A percentile compares a stretch with the other conserved stretches of the same genome.
Evolutionary conservation across 2,113 vertebrate species (phyloP).

Genomic region (Atractosteus spatula): DNA sequence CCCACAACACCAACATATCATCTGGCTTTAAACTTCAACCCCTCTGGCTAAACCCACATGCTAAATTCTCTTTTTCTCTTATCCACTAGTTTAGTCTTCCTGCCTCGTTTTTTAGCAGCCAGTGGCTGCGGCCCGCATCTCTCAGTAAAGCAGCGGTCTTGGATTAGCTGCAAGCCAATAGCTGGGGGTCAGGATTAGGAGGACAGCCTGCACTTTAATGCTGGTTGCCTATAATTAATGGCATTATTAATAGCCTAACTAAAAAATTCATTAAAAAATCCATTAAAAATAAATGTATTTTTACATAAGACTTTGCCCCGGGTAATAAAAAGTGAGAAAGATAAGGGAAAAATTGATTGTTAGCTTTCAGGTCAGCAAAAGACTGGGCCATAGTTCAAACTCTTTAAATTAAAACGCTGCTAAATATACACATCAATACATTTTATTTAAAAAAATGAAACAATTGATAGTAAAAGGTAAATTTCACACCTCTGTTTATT

Average conservation of each 20-base stretch:
- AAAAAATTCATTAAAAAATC: conserved; percentile 99
- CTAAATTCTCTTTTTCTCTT: conserved; percentile 57
- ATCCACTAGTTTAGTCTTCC: conserved; percentile 59
- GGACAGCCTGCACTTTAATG: conserved; percentile 88
- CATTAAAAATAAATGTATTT: conserved; percentile 99
- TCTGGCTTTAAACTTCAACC: conserved; percentile 83
- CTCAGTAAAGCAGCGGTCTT: conserved; percentile 82
- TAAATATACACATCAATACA: conserved; percentile 45
- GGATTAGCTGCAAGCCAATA: conserved; percentile 95
- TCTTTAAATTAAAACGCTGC: conserved; percentile 65
- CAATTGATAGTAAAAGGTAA: conserved; percentile 18
- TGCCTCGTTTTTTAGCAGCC: conserved; percentile 56
- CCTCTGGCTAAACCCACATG: conserved; percentile 71
- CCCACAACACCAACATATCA: conserved; percentile 73
- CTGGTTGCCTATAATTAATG: conserved; percentile 98
- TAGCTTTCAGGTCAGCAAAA: conserved; percentile 87
- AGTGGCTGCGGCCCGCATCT: conserved; percentile 72
- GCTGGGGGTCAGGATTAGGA: conserved; percentile 99
- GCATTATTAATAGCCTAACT: conserved; percentile 99
- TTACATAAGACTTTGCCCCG: conserved; percentile 99
- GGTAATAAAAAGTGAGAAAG: conserved; percentile 80
- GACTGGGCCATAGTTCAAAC: conserved; percentile 85
- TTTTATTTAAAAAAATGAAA: conserved; percentile 7
- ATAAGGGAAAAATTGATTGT: conserved; percentile 87
- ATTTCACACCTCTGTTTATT: conserved; percentile 20